Evolutionary conservation across 2,797 vertebrate species (phyloP), one percentile per base, ranked within the genome.

Genomic region (Chelonia mydas): DNA sequence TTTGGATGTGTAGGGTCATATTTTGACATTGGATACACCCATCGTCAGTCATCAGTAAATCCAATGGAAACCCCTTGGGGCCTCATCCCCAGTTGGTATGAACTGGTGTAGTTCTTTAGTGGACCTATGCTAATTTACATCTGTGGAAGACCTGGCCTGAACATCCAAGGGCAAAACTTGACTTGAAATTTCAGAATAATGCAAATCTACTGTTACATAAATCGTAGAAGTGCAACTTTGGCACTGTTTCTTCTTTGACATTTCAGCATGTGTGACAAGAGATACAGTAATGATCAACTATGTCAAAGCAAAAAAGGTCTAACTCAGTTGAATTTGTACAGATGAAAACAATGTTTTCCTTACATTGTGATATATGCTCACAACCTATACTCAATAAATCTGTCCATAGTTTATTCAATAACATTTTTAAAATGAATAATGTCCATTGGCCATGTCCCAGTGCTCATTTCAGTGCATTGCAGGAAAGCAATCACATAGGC

Each of bases 401-500:
- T 94, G 94, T 92, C 92, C 89, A 59, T 84, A 61, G 93, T 90
- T 93, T 95, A 89, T 19, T 81, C 84, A 96, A 90, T 6, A 81
- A 78, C 31, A 45, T 90, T 95, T 95, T 51, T 13, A 89, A 97
- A 97, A 89, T 55, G 0, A 91, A 45, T 92, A 86, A 83, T 89
- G 97, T 96, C 94, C 96, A 81, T 89, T 89, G 94, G 88, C 13
- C 59, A 84, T 88, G 87, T 96, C 87, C 50, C 88, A 57, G 86
- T 13, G 84, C 68, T 98, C 97, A 97, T 97, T 97, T 99, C 98
- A 99, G 98, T 88, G 98, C 96, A 97, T 92, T n/a, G 98, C 96
- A 47, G 92, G 97, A 98, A 99, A 98, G 89, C 99, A 99, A 97
- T 99, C 99, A 79, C 99, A 99, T 88, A 99, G 98, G 83, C 99